Base-by-base conservation (phyloP, 2,113 vertebrate genomes). In the Ondatra zibethicus region DNA sequence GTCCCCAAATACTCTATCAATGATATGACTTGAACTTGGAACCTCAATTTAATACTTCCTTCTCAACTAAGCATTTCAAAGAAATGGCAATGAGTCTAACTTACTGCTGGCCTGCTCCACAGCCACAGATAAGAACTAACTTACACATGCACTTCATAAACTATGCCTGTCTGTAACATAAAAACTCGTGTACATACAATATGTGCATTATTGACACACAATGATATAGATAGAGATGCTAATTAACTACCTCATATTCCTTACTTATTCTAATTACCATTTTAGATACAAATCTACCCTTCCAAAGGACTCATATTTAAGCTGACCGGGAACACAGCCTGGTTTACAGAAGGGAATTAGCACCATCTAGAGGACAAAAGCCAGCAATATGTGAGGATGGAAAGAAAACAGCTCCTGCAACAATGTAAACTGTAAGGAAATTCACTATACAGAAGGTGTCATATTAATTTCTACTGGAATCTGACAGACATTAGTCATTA, bases 311-410 rank as follows among this genome's bases (percentile, higher is more conserved):
- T 77, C 33, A 50, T 58, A 5, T 96, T 94, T 93, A 94, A 94
- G 52, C 31, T 81, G 42, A 52, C 25, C 31, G 75, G 8, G 47
- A 92, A 93, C 96, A 94, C 52, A 77, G 19, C 6, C 68, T 95
- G 45, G 3, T 65, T 72, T 65, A 78, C 33, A 12, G 73, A 96
- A 96, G 91, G 61, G 52, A 96, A 85, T 96, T 84, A 94, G 97
- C 98, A 77, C 98, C 98, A 98, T 58, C 98, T 98, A 98, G 98
- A 81, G 98, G 97, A 89, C 63, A 93, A 12, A 94, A 93, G 31
- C 5, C 50, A 66, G 72, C 27, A 95, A 50, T 92, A 93, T 42
- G 45, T 29, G 47, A 91, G 4, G 81, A 68, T 66, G 23, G 90
- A 72, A 93, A 65, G 10, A 75, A 86, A 75, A 80, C 2, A 47